Percentiles rank a stretch among this genome's conserved stretches.
Conservation (phyloP, 2,888 invertebrate species). For the Stenichneumon culpator region DNA sequence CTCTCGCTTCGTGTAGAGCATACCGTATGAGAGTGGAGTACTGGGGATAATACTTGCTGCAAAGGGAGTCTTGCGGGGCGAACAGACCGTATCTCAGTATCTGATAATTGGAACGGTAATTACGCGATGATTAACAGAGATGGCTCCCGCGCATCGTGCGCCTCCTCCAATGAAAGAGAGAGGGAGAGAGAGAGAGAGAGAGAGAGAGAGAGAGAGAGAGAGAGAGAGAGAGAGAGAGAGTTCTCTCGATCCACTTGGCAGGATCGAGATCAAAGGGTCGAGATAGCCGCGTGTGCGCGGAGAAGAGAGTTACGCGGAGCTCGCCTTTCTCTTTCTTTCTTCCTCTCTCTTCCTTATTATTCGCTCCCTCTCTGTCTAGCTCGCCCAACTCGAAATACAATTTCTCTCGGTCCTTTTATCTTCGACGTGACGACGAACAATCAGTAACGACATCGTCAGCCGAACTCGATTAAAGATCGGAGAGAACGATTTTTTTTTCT, state of each 20-base stretch:
- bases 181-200: not conserved
- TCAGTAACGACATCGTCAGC: constrained; percentile 57
- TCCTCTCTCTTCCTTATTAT: constrained; percentile 19
- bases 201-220: not conserved
- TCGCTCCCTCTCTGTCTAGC: constrained; percentile 14
- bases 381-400: constrained; percentile 33
- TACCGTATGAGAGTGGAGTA: constrained; percentile 5
- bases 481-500: constrained; percentile 11
- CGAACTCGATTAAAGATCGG: constrained; percentile 48
- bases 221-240: not conserved
- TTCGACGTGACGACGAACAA: constrained; percentile 55
- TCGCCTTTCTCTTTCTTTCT: constrained; percentile 27
- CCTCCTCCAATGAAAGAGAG: constrained; percentile 48
- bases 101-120: constrained; percentile 84
- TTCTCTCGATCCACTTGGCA: constrained; percentile 68
- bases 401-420: constrained; percentile 46
- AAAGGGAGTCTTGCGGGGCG: constrained; percentile 59
- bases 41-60: constrained; percentile 10
- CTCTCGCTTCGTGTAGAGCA: not conserved
- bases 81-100: constrained; percentile 81
- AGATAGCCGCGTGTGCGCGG: constrained; percentile 74
- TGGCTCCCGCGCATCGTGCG: constrained; percentile 84
- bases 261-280: constrained; percentile 75
- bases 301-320: constrained; percentile 49
- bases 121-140: constrained; percentile 85